Base-by-base conservation (phyloP, 2,113 vertebrate genomes). In the Amblyornis subalaris region DNA sequence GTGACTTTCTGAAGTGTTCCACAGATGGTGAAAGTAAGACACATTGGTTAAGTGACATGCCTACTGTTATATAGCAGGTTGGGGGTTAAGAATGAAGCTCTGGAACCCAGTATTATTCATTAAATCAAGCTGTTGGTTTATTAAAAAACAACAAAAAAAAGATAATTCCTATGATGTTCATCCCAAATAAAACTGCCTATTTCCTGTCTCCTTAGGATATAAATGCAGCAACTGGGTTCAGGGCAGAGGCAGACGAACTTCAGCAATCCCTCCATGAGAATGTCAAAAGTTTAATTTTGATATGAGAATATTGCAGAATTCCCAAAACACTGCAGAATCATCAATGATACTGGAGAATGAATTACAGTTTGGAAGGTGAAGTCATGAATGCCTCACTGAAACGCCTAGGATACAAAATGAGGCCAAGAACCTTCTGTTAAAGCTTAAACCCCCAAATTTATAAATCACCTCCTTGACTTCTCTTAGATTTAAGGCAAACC, bases 21-120 rank as follows among this genome's bases (percentile, higher is more conserved):
- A 90, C 93, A 95, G 93, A 96, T 88, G 87, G 87, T 61, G 8
- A 95, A 96, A 95, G 74, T 93, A 95, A 91, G 94, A 89, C 89
- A 83, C 0, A 0, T 28, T 36, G 16, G 55, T 74, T 89, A 94
- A 87, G 62, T 18, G 74, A 91, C 89, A 91, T 73, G 84, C 54
- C 85, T 38, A 73, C 60, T 67, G 75, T 93, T 92, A 89, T 85
- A 92, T 17, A 84, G 67, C 17, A 82, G 55, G 26, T 58, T 82
- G 45, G 25, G 31, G 21, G 42, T 55, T 93, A 85, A 1, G 2
- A 90, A 51, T 16, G 50, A 88, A 72, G 33, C 33, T 55, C 66
- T 79, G 58, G 22, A 92, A 89, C 7, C 14, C 24, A 76, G 1
- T 14, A 57, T 8, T 47, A 44, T 51, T 82, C 16, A 92, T 51